Evolutionary conservation across 2,113 vertebrate species (phyloP).

Genomic region (human): GRCh38 chr12:40588001-40588500

Average conservation of each 20-base stretch:
- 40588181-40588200: neutral
- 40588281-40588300: neutral
- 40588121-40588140: neutral
- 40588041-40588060: neutral
- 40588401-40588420: constrained; percentile 11
- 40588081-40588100: neutral
- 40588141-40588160: neutral
- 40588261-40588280: neutral
- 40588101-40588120: neutral
- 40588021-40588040: neutral
- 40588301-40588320: neutral
- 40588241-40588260: neutral
- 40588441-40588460: neutral
- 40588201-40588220: neutral
- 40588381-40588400: neutral
- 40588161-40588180: neutral
- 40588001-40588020: neutral
- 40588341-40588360: constrained; percentile 36
- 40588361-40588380: neutral
- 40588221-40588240: neutral
- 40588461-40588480: neutral
- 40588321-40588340: constrained; percentile 27
- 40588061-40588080: neutral
- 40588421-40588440: constrained; percentile 20
- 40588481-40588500: neutral